Evolutionary conservation across 2,113 vertebrate genomes (phyloP), one percentile per base, ranked within the genome.

Genomic region (Phocoena phocoena): DNA sequence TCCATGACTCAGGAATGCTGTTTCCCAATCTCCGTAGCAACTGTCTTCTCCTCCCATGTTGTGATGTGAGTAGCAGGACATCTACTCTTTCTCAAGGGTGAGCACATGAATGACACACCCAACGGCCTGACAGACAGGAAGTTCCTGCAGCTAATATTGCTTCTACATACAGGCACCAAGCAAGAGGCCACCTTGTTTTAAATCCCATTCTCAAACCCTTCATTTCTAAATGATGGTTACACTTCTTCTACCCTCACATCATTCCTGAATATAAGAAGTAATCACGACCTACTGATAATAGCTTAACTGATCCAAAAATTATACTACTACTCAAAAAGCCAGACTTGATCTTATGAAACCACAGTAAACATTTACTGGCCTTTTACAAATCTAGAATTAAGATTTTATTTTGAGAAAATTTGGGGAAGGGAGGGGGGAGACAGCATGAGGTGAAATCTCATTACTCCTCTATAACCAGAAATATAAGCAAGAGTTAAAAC

Each of bases 1-100:
- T 93, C 53, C 96, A 89, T 98, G 95, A 97, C 97, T 97, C 96
- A 98, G 97, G 97, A 98, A 98, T 97, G 96, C 93, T 98, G 96
- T 98, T 98, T 98, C 96, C 58, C 95, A 94, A 98, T 98, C 93
- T 88, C 98, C 88, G 18, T 97, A 89, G 98, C 96, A 98, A 98
- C 98, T 47, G 79, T 82, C 91, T 85, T 97, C 93, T 90, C 95
- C 97, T 95, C 95, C 93, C 87, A 93, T 77, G 86, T 67, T 85
- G 47, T 96, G 95, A 97, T 96, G 88, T 92, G 84, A 96, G 79
- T 68, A 92, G 82, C 95, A 88, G 71, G 77, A 90, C 95, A 38
- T 90, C 83, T 96, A 85, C 71, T 86, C 93, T 97, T 97, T 95
- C 93, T 96, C 95, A 77, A 83, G 95, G 93, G 85, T 93, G 36